A percentile compares a stretch with the other conserved stretches of the same genome.
phyloP scores from a whole-genome alignment of 1,140 invertebrate species.

The Solenopsis invicta region DNA sequence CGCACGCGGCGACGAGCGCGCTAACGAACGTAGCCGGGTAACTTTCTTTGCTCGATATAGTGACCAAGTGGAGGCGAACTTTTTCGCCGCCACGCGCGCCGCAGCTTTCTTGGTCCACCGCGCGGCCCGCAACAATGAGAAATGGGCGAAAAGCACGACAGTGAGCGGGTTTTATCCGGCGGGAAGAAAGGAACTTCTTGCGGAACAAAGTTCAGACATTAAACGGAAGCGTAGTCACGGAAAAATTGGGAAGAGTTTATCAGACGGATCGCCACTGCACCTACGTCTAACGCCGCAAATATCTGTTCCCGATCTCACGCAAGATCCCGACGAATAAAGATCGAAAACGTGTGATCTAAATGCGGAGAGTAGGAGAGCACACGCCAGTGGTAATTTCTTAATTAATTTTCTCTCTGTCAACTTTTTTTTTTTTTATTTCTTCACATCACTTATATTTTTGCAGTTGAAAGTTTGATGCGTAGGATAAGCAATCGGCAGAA shows the following conservation, averaged over 20 bases:
- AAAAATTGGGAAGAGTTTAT: slow-evolving; percentile 6
- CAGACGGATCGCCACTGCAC: background rate
- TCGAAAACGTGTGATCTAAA: background rate
- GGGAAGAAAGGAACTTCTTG: slow-evolving; percentile 8
- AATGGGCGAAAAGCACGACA: background rate
- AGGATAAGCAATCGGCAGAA: background rate
- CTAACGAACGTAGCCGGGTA: slow-evolving; percentile 36
- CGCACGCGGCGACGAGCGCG: background rate
- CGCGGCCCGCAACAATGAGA: slow-evolving; percentile 33
- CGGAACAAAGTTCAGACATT: slow-evolving; percentile 29
- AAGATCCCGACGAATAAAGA: background rate
- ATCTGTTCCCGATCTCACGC: background rate
- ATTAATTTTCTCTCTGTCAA: background rate
- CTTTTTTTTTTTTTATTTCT: slow-evolving; percentile 29
- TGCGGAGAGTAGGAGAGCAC: background rate
- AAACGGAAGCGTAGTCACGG: background rate
- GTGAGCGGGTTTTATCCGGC: background rate
- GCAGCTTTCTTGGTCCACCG: slow-evolving; percentile 13
- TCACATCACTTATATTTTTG: too few species aligned
- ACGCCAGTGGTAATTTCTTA: background rate
- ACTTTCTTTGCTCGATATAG: slow-evolving; percentile 48
- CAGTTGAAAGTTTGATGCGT: background rate
- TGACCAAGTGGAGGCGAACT: slow-evolving; percentile 28
- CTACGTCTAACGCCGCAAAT: background rate
- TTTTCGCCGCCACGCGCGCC: background rate